phyloP scores from a whole-genome alignment of 2,797 vertebrate genomes.

The Alosa sapidissima region DNA sequence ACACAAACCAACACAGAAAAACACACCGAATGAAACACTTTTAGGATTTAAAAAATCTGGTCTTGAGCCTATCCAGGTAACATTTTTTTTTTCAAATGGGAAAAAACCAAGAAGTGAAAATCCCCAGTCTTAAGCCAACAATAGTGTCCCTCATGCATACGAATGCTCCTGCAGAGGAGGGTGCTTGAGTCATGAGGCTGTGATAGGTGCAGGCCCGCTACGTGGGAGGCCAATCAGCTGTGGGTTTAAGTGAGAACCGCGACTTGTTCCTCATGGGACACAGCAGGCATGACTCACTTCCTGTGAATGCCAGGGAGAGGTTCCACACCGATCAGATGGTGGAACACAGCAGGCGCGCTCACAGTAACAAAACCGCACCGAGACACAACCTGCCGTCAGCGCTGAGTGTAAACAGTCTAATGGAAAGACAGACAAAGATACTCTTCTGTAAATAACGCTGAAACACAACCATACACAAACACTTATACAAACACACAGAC shows the following conservation, averaged over 20 bases:
- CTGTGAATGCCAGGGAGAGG: slow-evolving; percentile 30
- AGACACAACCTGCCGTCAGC: not conserved
- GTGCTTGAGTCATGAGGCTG: not conserved
- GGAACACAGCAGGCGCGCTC: slow-evolving; percentile 15
- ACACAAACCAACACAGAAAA: not conserved
- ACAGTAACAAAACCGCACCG: not conserved
- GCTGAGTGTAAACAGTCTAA: not conserved
- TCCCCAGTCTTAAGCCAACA: not conserved
- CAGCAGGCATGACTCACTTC: slow-evolving; percentile 44
- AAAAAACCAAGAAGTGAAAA: not conserved
- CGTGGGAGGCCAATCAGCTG: slow-evolving; percentile 2
- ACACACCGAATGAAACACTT: not conserved
- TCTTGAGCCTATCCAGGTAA: not conserved
- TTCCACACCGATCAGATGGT: slow-evolving; percentile 36
- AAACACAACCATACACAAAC: not conserved
- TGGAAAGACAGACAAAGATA: not conserved
- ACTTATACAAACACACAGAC: not conserved
- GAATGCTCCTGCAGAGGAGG: not conserved
- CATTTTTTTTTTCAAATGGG: not conserved
- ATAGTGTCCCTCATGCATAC: not conserved
- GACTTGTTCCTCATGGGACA: not conserved
- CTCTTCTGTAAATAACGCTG: not conserved
- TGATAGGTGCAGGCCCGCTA: not conserved
- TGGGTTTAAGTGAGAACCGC: slow-evolving; percentile 38
- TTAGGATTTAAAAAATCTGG: not conserved